These are phyloP conservation scores for Fringilla coelebs DNA, from an alignment of 2,797 vertebrate species.

Conservation along the genomic window DNA sequence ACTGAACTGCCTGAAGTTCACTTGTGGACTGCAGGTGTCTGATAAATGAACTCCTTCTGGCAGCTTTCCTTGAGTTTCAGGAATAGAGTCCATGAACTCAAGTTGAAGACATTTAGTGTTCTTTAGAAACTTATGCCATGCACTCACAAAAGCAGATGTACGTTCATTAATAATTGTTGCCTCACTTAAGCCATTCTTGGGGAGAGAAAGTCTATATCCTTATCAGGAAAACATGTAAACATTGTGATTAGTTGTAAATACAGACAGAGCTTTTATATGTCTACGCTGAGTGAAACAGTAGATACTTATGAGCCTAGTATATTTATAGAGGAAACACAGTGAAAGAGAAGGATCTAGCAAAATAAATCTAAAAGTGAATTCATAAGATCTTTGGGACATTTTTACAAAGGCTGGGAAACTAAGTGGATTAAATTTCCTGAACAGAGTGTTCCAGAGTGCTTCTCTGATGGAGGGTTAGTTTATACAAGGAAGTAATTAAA, in stretches of 20 bases:
- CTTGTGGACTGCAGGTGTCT: constrained; percentile 46
- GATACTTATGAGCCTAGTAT: background rate
- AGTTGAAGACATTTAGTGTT: constrained; percentile 62
- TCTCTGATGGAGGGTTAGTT: background rate
- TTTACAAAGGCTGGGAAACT: background rate
- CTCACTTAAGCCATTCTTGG: constrained; percentile 58
- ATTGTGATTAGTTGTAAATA: constrained; percentile 63
- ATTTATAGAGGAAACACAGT: constrained; percentile 21
- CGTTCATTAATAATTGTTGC: constrained; percentile 72
- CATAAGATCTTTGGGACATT: background rate
- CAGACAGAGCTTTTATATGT: constrained; percentile 51
- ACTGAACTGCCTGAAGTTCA: constrained; percentile 23
- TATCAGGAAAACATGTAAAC: constrained; percentile 64
- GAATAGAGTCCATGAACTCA: constrained; percentile 2
- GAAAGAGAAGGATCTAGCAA: constrained; percentile 11
- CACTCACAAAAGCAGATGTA: constrained; percentile 62
- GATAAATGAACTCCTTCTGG: constrained; percentile 61
- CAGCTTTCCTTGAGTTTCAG: constrained; percentile 44
- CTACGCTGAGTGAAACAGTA: constrained; percentile 46
- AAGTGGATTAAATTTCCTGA: background rate
- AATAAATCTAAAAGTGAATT: background rate
- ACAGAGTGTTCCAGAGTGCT: background rate
- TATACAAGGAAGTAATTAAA: background rate
- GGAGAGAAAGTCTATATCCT: constrained; percentile 45
- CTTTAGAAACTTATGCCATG: constrained; percentile 35